Evolutionary conservation across 2,113 vertebrate genomes (phyloP).

Genomic region (Daphoenositta chrysoptera): DNA sequence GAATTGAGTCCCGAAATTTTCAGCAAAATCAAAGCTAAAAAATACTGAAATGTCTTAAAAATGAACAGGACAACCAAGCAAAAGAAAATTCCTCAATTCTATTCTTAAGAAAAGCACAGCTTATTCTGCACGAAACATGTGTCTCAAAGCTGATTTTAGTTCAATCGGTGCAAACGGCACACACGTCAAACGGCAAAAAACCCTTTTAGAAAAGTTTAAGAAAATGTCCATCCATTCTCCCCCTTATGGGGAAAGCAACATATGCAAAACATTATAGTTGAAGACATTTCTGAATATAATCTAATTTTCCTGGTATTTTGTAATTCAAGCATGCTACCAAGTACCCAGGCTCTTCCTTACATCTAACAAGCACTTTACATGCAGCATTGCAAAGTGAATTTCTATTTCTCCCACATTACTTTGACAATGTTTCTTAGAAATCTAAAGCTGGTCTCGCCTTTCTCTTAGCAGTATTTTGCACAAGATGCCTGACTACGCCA

Average conservation of each 20-base stretch:
- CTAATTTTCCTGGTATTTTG: constrained; percentile 70
- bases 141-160: not conserved
- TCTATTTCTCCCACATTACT: not conserved
- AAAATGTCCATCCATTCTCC: constrained; percentile 40
- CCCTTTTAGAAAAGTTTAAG: not conserved
- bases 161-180: not conserved
- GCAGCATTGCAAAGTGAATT: not conserved
- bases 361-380: constrained; percentile 38
- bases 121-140: not conserved
- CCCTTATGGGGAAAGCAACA: constrained; percentile 60
- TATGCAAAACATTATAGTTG: constrained; percentile 64
- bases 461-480: not conserved
- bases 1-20: not conserved
- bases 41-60: not conserved
- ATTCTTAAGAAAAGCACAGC: not conserved
- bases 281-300: constrained; percentile 71
- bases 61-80: not conserved
- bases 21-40: not conserved
- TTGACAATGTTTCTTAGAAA: constrained; percentile 6
- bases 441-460: not conserved
- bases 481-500: not conserved
- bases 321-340: constrained; percentile 64
- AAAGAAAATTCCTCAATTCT: not conserved
- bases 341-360: constrained; percentile 51
- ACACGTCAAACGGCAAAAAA: not conserved